Conservation (phyloP, 2,113 vertebrate genomes). For the Myotis lucifugus region DNA sequence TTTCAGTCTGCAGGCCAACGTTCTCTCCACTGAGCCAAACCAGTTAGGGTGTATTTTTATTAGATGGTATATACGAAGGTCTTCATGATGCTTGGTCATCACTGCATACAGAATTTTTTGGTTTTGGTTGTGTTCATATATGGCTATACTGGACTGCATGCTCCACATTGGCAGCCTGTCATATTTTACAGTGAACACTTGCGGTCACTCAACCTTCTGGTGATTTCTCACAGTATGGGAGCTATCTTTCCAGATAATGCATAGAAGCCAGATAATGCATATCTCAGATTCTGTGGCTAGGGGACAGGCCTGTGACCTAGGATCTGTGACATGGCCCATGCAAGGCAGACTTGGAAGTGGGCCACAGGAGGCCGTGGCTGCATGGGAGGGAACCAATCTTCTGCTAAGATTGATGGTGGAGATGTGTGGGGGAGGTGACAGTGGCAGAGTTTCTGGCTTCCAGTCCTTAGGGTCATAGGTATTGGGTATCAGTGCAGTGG, state of each 20-base stretch:
- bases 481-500: accelerated
- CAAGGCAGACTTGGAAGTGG: neutral
- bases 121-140: neutral
- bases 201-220: neutral
- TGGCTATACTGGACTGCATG: neutral
- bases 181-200: neutral
- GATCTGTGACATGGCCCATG: neutral
- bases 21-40: no score
- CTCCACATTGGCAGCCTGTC: neutral
- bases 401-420: neutral
- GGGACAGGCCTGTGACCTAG: neutral
- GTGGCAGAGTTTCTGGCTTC: neutral
- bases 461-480: neutral
- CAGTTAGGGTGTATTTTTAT: neutral
- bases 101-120: neutral
- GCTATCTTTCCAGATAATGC: neutral
- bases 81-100: neutral
- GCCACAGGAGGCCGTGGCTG: neutral
- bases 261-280: neutral
- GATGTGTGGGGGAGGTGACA: neutral
- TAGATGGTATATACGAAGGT: conserved; percentile 9
- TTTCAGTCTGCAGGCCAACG: no score
- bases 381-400: neutral
- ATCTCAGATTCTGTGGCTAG: neutral
- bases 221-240: neutral